A percentile compares a stretch with the other conserved stretches of the same genome.
Conservation (phyloP, 2,113 vertebrate genomes). For the Xiphorhynchus elegans region DNA sequence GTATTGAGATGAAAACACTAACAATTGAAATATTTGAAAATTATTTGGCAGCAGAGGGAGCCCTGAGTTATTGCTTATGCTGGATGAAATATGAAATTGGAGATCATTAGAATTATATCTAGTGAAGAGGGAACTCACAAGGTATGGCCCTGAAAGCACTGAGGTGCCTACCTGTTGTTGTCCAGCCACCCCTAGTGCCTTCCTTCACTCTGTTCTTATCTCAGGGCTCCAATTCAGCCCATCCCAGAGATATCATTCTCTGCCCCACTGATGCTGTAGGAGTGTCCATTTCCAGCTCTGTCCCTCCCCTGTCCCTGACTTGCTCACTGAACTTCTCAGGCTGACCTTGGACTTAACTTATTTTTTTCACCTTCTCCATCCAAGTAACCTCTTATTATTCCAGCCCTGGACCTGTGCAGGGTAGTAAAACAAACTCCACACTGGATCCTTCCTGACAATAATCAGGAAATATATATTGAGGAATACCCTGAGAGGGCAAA, state of each 20-base stretch:
- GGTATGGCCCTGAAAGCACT: neutral
- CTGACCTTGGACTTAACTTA: neutral
- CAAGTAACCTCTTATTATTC: neutral
- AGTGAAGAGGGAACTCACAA: neutral
- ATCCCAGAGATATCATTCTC: rapidly evolving
- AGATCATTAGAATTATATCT: neutral
- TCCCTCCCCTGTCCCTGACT: neutral
- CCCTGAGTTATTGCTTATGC: neutral
- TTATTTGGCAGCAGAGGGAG: rapidly evolving
- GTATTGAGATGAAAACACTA: neutral
- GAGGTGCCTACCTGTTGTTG: neutral
- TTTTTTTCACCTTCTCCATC: neutral
- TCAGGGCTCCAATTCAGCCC: neutral
- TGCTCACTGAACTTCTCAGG: neutral
- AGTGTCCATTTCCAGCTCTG: neutral
- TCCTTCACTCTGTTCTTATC: neutral
- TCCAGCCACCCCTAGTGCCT: neutral
- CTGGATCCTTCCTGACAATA: neutral
- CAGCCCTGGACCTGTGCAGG: rapidly evolving
- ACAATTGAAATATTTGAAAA: neutral
- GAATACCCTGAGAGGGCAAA: neutral
- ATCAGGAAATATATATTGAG: neutral
- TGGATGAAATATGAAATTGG: neutral
- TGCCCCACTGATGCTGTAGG: rapidly evolving
- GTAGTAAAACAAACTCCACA: rapidly evolving